phyloP scores from a whole-genome alignment of 2,113 vertebrate genomes.

The Brienomyrus brachyistius region DNA sequence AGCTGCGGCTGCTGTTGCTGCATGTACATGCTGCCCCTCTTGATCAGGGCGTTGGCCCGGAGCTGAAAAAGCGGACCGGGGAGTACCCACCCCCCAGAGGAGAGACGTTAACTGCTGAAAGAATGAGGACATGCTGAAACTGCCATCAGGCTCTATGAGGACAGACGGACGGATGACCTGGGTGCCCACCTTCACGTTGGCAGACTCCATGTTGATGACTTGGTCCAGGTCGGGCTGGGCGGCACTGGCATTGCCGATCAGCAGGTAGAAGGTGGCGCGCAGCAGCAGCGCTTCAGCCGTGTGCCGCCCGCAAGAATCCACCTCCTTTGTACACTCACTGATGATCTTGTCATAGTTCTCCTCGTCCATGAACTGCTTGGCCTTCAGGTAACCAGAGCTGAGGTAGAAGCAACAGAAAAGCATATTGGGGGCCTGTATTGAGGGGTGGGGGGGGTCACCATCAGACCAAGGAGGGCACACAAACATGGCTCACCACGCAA shows the following conservation, averaged over 20 bases:
- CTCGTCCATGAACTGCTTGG: conserved; percentile 98
- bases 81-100: not conserved
- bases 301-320: conserved; percentile 82
- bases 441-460: not conserved
- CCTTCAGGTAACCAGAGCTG: conserved; percentile 88
- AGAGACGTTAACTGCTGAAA: not conserved
- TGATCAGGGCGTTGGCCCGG: conserved; percentile 90
- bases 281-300: conserved; percentile 87
- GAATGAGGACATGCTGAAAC: not conserved
- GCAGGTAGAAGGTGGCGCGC: conserved; percentile 92
- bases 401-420: conserved; percentile 20
- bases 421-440: not conserved
- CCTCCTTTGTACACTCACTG: conserved; percentile 96
- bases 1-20: conserved; percentile 88
- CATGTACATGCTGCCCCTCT: conserved; percentile 97
- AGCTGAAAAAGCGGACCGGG: conserved; percentile 51
- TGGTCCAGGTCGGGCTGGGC: conserved; percentile 91
- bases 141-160: not conserved
- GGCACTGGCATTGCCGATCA: conserved; percentile 87
- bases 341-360: conserved; percentile 99
- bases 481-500: not conserved
- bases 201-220: conserved; percentile 86
- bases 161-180: not conserved
- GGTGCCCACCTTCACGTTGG: conserved; percentile 82
- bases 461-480: not conserved